Percentiles rank a stretch among this genome's conserved stretches.
Conservation (phyloP, 2,113 vertebrate species). For the Cepphus grylle region DNA sequence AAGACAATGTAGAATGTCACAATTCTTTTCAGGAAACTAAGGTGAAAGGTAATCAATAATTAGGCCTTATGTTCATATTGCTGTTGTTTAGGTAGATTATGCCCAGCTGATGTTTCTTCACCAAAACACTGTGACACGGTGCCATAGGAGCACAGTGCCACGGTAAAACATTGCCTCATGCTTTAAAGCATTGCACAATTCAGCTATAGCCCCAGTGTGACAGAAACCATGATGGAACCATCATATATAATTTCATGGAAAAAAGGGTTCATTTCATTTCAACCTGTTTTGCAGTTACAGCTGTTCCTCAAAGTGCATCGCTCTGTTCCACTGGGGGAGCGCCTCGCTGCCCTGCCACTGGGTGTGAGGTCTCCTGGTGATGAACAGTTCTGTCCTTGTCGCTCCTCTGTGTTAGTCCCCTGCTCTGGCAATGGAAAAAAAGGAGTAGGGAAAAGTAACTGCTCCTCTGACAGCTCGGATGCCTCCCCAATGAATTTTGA, state of each 20-base stretch:
- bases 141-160: neutral
- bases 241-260: neutral
- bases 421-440: neutral
- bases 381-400: neutral
- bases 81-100: neutral
- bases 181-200: neutral
- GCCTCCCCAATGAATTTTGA: neutral
- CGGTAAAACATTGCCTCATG: neutral
- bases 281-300: neutral
- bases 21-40: neutral
- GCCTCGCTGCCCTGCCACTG: rapidly evolving
- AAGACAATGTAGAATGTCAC: neutral
- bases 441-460: neutral
- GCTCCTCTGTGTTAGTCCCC: neutral
- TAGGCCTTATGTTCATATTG: neutral
- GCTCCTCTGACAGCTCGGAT: neutral
- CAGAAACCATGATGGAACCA: neutral
- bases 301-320: neutral
- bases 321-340: neutral
- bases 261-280: neutral
- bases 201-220: neutral
- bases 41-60: neutral
- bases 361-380: neutral
- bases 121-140: neutral
- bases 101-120: neutral